Evolutionary conservation across 2,797 vertebrate species (phyloP).

Genomic region (Falco naumanni): DNA sequence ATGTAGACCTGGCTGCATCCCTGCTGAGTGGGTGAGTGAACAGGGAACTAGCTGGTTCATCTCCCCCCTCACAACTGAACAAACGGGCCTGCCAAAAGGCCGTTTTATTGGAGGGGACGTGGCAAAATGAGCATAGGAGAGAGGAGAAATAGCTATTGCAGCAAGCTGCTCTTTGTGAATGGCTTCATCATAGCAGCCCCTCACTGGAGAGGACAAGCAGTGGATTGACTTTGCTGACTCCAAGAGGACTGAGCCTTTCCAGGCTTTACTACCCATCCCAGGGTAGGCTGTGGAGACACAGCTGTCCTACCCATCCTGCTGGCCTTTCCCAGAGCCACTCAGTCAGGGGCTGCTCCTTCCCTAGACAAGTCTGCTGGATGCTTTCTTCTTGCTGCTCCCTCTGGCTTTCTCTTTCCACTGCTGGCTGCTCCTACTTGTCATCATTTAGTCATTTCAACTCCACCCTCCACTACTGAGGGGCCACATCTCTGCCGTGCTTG

Average conservation of each 20-base stretch:
- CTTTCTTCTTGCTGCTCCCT: background rate
- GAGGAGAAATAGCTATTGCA: background rate
- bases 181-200: background rate
- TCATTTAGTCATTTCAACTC: background rate
- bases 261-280: background rate
- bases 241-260: background rate
- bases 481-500: rapidly evolving
- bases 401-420: background rate
- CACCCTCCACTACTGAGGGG: background rate
- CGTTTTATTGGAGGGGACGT: background rate
- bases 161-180: background rate
- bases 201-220: background rate
- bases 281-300: background rate
- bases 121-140: background rate
- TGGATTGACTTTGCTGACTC: background rate
- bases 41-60: background rate
- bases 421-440: background rate
- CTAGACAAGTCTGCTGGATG: background rate
- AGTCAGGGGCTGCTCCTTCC: background rate
- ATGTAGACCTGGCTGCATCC: background rate
- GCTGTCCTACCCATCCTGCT: background rate
- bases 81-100: background rate
- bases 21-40: background rate
- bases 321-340: background rate
- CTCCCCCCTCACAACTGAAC: background rate